Base-by-base conservation (phyloP, 1,140 invertebrate genomes). In the Trypoxylus dichotomus region DNA sequence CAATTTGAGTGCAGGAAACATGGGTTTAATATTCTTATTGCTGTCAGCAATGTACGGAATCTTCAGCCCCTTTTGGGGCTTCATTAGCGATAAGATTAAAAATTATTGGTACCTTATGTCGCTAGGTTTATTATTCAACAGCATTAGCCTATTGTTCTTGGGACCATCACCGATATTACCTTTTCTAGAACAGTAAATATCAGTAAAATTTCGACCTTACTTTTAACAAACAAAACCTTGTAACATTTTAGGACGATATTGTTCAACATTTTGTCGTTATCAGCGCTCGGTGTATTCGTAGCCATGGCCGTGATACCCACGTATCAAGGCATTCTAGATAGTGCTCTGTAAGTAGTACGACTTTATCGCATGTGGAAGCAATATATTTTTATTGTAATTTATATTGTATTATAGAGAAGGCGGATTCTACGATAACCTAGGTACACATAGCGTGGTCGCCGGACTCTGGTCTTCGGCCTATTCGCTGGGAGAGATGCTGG, bases 381-480 rank as follows among this genome's bases (percentile, higher is more conserved):
- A 68, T 54, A 24, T n/a, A 63, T 24, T 63, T 63, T n/a, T 5
- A 24, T 63, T 21, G 19, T 24, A 63, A 8, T 63, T 63, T 63
- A 2, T 8, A 25, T 27, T 11, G 10, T 27, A 21, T n/a, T n/a
- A n/a, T 21, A 68, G 92, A 76, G 89, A 91, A 83, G 89, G 89
- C 43, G 92, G 92, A 2, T 91, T 91, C 79, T 86, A 87, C 11
- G 92, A 93, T 83, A 89, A 90, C 76, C 82, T 93, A 21, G 87
- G 88, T 7, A 93, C 93, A 8, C 93, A 94, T 86, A 91, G 91
- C 81, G 86, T 92, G 0, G 92, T 94, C 77, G 92, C 92, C 0
- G 93, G 93, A 25, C 87, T 93, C 7, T 94, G 93, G 93, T 92
- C 92, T 7, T 92, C 91, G 75, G 90, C 92, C 82, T 94, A 93